Evolutionary conservation across 2,888 invertebrate genomes (phyloP), one percentile per base, ranked within the genome.

Genomic region (Clusia tigrina): DNA sequence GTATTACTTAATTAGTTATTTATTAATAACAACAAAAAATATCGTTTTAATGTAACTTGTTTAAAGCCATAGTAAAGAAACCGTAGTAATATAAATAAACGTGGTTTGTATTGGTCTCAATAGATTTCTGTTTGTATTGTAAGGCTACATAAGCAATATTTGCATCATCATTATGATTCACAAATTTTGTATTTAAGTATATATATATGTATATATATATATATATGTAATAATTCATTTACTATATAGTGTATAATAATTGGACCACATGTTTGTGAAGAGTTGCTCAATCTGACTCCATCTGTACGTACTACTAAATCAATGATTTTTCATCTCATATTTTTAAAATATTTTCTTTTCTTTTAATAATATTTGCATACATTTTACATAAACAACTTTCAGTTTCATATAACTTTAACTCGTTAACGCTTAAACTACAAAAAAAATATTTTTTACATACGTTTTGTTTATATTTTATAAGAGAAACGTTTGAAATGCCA

Each of bases 61-160:
- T 75, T 76, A 76, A 76, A 76, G 76, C 76, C 75, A 67, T 70
- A 70, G 68, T 71, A 51, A 46, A 64, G 58, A 58, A 60, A 26
- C 22, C 48, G 38, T 38, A n/a, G n/a, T n/a, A n/a, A n/a, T n/a
- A n/a, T n/a, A n/a, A n/a, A n/a, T 59, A 26, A 38, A 42, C 42
- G 54, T 42, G 20, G 54, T 55, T 46, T 48, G 23, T 59, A 17
- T 23, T 26, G 38, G 53, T 54, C 54, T 23, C 59, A 59, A 48
- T 6, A 32, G 6, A 32, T 9, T 48, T 48, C 48, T 20, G 38
- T 46, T 60, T 74, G 64, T n/a, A n/a, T 67, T 64, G 65, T 69
- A 74, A 76, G 75, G 61, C 73, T 76, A 67, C 74, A 18, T 38
- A 46, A 53, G 25, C 32, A 52, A 18, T 55, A 63, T 63, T 70